A percentile compares a stretch with the other conserved stretches of the same genome.
Conservation (phyloP, 1,140 invertebrate genomes). For the Drosophila bocqueti region DNA sequence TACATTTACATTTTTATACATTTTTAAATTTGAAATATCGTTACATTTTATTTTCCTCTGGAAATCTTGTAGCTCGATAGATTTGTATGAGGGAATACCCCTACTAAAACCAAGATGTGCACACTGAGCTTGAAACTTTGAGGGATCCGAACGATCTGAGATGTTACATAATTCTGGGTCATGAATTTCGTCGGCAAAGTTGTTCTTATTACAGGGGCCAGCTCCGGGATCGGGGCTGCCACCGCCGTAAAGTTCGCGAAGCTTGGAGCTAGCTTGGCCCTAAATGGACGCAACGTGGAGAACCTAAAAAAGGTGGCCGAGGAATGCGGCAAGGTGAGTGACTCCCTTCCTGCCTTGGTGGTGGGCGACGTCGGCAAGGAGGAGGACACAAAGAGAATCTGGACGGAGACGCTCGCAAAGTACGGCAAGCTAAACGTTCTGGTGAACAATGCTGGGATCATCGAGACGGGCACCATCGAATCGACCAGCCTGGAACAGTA, state of each 20-base stretch:
- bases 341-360: slow-evolving; percentile 36
- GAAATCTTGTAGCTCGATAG: neutral
- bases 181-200: slow-evolving; percentile 89
- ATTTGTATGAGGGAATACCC: slow-evolving; percentile 16
- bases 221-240: slow-evolving; percentile 94
- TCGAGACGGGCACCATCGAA: slow-evolving; percentile 93
- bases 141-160: neutral
- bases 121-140: slow-evolving; percentile 16
- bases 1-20: neutral
- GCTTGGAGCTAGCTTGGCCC: slow-evolving; percentile 89
- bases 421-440: slow-evolving; percentile 91
- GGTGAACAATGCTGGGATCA: slow-evolving; percentile 95
- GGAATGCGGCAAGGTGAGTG: slow-evolving; percentile 83
- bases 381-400: slow-evolving; percentile 89
- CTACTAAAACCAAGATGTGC: slow-evolving; percentile 34
- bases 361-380: slow-evolving; percentile 90
- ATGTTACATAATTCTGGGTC: slow-evolving; percentile 54
- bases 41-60: neutral
- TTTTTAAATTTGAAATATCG: too few relatives aligned
- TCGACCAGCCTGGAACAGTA: slow-evolving; percentile 93
- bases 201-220: slow-evolving; percentile 92
- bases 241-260: slow-evolving; percentile 92
- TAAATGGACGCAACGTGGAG: slow-evolving; percentile 90
- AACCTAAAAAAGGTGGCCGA: slow-evolving; percentile 60
- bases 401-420: slow-evolving; percentile 89